These are phyloP conservation scores for Hirundo rustica DNA, from an alignment of 2,797 vertebrate genomes.

Conservation along the genomic window DNA sequence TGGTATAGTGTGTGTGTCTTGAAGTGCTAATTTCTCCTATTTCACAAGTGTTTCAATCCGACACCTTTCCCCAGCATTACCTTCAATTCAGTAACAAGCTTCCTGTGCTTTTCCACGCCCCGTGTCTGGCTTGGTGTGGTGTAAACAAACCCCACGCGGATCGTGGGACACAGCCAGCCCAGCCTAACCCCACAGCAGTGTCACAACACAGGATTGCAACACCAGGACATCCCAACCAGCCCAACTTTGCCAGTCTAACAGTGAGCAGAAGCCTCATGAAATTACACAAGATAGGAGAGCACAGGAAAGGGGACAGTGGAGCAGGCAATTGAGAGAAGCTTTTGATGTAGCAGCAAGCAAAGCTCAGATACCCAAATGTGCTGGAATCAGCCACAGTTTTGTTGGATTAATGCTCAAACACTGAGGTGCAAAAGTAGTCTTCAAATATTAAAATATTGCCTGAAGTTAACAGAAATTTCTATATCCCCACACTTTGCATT, in stretches of 20 bases:
- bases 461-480: neutral
- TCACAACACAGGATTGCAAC: conserved; percentile 25
- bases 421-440: neutral
- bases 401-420: neutral
- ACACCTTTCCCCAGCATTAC: neutral
- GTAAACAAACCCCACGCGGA: neutral
- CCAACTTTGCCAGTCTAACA: neutral
- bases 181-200: neutral
- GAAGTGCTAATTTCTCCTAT: neutral
- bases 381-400: neutral
- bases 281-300: neutral
- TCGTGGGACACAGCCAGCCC: neutral
- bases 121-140: fast-evolving
- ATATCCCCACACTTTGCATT: neutral
- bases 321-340: neutral
- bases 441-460: neutral
- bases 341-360: neutral
- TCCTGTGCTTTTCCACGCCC: fast-evolving
- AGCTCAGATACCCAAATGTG: neutral
- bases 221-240: neutral
- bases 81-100: neutral
- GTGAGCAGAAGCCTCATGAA: neutral
- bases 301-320: neutral
- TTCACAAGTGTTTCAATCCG: neutral
- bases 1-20: neutral